Base-by-base conservation (phyloP, 2,113 vertebrate genomes). In the Ginglymostoma cirratum region DNA sequence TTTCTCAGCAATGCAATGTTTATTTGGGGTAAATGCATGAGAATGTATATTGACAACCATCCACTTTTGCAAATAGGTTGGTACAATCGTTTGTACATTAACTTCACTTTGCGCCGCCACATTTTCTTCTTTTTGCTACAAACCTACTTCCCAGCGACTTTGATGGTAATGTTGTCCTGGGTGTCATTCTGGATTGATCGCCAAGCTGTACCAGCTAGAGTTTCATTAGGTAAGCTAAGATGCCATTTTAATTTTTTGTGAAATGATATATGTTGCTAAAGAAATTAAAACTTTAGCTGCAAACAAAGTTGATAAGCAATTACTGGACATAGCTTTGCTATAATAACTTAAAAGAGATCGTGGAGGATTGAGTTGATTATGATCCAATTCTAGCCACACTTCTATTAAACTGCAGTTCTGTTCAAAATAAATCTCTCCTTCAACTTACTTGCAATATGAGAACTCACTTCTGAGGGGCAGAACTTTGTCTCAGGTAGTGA, bases 121-220 rank as follows among this genome's bases (percentile, higher is more conserved):
- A 99, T 99, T 97, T 99, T 99, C 97, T 99, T 99, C 97, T 99
- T 99, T 97, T 96, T 99, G 97, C 98, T 99, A 93, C 99, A 99
- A 97, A 99, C 98, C 23, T 99, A 99, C 96, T 99, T 99, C 96
- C 99, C 99, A 0, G 98, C 99, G 80, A 99, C 98, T 0, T 97
- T 99, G 87, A 99, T 99, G 99, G 98, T 99, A 97, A 99, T 99
- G 98, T 94, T 99, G 96, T 99, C 98, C 96, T 99, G 99, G 99
- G 98, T 99, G 95, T 99, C 99, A 95, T 99, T 99, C 97, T 99
- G 99, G 99, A 99, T 99, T 0, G 98, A 99, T 96, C 98, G 97
- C 80, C 97, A 98, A 97, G 99, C 99, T 15, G 99, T 99, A 80
- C 99, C 99, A 0, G 99, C 99, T 96, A 98, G 99, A 96, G 98